A percentile compares a stretch with the other conserved stretches of the same genome.
These are phyloP conservation scores for Sphenodon punctatus DNA, from an alignment of 2,797 vertebrate genomes.

Conservation along the genomic window DNA sequence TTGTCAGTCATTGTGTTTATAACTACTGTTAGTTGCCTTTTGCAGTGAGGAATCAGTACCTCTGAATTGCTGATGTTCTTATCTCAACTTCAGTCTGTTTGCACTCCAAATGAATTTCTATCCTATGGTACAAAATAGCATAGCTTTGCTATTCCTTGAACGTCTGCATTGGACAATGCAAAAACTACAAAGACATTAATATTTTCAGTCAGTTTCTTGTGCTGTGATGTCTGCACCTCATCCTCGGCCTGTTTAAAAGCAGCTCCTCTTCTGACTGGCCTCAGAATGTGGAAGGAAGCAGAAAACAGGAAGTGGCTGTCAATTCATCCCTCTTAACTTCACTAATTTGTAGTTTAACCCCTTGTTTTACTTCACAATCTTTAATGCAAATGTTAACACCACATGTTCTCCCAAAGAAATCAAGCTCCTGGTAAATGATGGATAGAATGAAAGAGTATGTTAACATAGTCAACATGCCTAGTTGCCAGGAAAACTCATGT, in stretches of 20 bases:
- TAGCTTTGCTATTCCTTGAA: neutral
- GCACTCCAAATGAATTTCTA: neutral
- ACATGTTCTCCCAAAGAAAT: neutral
- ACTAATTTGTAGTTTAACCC: neutral
- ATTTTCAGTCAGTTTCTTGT: neutral
- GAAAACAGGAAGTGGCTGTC: neutral
- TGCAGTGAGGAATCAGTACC: too few species aligned
- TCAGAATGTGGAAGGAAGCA: neutral
- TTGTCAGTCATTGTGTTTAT: neutral
- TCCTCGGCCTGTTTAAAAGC: neutral
- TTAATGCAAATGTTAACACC: neutral
- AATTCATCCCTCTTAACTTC: neutral
- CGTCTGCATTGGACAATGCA: neutral
- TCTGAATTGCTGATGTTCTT: neutral
- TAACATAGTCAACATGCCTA: neutral
- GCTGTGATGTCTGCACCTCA: neutral
- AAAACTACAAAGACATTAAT: neutral
- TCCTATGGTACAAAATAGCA: neutral
- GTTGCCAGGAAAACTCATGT: neutral
- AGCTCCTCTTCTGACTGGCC: fast-evolving
- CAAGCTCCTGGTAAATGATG: neutral
- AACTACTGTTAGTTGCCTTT: neutral
- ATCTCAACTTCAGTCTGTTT: neutral
- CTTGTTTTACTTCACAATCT: neutral
- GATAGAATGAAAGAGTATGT: neutral